These are phyloP conservation scores for Odontamblyopus lacepedii DNA, from an alignment of 2,797 vertebrate species.

Conservation along the genomic window DNA sequence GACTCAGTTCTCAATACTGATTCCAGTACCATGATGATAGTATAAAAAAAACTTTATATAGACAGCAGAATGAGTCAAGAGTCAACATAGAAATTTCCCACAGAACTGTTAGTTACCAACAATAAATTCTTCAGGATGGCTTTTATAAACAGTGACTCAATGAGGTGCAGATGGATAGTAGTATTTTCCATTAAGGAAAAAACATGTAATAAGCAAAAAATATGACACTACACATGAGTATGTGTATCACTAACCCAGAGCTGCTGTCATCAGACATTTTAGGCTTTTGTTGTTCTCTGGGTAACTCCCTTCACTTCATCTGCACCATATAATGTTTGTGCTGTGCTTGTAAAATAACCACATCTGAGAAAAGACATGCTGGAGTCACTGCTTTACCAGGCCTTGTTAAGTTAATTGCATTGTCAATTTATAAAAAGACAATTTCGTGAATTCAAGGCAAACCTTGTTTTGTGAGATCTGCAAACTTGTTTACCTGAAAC, in stretches of 20 bases:
- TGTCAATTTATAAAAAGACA: not conserved
- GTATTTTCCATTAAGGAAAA: not conserved
- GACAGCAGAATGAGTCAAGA: too few relatives aligned
- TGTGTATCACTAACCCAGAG: constrained; percentile 15
- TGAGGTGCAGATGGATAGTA: not conserved
- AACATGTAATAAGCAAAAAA: not conserved
- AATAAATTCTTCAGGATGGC: not conserved
- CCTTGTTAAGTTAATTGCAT: not conserved
- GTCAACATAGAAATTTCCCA: too few relatives aligned
- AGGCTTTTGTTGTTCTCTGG: constrained; percentile 14
- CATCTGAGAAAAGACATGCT: constrained; percentile 3
- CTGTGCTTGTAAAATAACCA: constrained; percentile 30
- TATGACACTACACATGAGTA: not conserved
- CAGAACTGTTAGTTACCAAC: not conserved
- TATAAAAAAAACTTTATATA: too few relatives aligned
- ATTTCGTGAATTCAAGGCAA: not conserved
- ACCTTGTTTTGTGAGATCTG: not conserved
- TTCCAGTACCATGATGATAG: too few relatives aligned
- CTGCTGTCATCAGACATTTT: too few relatives aligned
- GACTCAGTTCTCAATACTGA: too few relatives aligned
- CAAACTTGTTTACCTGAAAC: not conserved
- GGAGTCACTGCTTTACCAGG: constrained; percentile 23
- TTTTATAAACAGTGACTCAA: not conserved
- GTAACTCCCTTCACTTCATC: constrained; percentile 16
- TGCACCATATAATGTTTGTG: constrained; percentile 25